These are phyloP conservation scores for Eptesicus fuscus DNA, from an alignment of 2,113 vertebrate species.

Conservation along the genomic window DNA sequence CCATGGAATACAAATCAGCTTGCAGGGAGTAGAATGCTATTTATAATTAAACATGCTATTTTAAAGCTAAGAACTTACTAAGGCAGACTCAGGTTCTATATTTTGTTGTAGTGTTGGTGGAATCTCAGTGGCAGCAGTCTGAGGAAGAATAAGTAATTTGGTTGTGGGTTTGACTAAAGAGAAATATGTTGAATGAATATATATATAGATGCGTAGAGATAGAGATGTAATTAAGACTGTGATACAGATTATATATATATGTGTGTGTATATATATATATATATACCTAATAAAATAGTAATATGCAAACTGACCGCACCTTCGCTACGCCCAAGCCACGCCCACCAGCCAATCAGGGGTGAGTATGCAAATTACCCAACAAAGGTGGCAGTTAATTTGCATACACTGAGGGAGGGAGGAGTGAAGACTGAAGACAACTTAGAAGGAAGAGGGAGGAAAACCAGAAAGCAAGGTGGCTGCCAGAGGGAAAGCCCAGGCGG, in stretches of 20 bases:
- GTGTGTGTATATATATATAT: too few species aligned
- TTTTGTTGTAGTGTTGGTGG: neutral
- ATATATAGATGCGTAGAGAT: neutral
- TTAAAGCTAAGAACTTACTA: neutral
- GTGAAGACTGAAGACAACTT: too few species aligned
- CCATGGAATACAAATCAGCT: constrained; percentile 58
- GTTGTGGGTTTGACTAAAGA: fast-evolving
- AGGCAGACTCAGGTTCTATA: fast-evolving
- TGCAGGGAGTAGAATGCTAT: constrained; percentile 1
- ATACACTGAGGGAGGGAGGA: too few species aligned
- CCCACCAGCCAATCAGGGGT: too few species aligned
- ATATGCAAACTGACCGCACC: too few species aligned
- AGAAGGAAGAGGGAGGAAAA: too few species aligned
- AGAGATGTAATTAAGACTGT: neutral
- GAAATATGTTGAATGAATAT: neutral
- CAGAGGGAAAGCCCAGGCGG: too few species aligned
- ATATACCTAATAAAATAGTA: too few species aligned
- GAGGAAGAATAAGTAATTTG: neutral
- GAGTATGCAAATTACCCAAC: too few species aligned
- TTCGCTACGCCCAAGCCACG: too few species aligned
- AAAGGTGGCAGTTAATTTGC: too few species aligned
- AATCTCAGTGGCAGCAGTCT: neutral
- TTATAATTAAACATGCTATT: neutral
- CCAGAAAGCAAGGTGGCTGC: too few species aligned
- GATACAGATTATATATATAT: neutral